These are phyloP conservation scores for Damaliscus lunatus DNA, from an alignment of 2,113 vertebrate genomes.

Conservation along the genomic window DNA sequence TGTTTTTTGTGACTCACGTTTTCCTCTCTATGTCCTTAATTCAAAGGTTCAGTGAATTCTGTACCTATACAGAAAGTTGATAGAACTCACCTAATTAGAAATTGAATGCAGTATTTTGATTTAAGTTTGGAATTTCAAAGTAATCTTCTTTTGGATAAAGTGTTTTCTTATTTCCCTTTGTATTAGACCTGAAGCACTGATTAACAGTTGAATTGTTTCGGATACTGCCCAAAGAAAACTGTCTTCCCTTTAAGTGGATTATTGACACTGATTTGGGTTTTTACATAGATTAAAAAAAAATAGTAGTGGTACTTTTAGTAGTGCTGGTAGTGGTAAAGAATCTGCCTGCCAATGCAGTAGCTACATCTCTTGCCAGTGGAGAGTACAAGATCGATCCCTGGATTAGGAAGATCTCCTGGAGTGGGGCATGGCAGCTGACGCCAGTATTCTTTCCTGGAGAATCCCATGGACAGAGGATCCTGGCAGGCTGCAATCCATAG, in stretches of 20 bases:
- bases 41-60: not conserved
- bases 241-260: not conserved
- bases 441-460: not conserved
- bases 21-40: not conserved
- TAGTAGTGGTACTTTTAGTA: not conserved
- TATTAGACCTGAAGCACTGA: not conserved
- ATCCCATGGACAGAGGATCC: not conserved
- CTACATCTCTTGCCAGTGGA: not conserved
- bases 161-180: not conserved
- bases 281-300: not conserved
- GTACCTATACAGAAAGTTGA: not conserved
- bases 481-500: not conserved
- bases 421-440: not conserved
- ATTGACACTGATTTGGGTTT: not conserved
- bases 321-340: not conserved
- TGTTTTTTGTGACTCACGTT: not conserved
- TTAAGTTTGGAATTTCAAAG: slow-evolving; percentile 31
- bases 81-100: not conserved
- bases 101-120: slow-evolving; percentile 10
- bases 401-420: not conserved
- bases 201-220: slow-evolving; percentile 16
- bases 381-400: not conserved
- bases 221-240: not conserved
- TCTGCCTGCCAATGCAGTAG: not conserved
- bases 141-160: not conserved